Conservation (phyloP, 2,113 vertebrate species). For the Podiceps cristatus region DNA sequence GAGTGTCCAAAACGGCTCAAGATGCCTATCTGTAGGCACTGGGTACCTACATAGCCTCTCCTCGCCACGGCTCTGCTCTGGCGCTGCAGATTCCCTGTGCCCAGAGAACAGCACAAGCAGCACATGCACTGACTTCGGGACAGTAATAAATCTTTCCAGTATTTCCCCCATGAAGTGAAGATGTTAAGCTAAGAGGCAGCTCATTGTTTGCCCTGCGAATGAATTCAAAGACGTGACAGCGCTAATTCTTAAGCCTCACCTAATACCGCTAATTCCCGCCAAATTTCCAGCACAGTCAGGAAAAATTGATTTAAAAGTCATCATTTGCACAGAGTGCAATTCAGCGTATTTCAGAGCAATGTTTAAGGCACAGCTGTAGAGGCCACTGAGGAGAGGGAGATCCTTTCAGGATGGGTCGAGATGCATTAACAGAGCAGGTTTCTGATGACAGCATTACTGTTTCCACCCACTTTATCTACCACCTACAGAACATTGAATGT, state of each 20-base stretch:
- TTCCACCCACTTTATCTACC: neutral
- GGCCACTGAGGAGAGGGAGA: neutral
- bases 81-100: neutral
- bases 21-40: neutral
- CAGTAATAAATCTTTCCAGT: neutral
- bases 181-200: slow-evolving; percentile 5
- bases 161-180: neutral
- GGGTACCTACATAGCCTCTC: neutral
- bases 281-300: slow-evolving; percentile 18
- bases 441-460: neutral
- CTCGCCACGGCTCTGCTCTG: neutral
- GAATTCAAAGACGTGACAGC: neutral
- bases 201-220: neutral
- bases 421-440: neutral
- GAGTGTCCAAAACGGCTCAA: neutral
- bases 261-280: slow-evolving; percentile 1
- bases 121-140: neutral
- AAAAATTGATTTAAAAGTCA: slow-evolving; percentile 1
- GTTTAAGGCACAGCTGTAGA: neutral
- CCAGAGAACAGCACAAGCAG: neutral
- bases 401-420: neutral
- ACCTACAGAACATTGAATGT: neutral
- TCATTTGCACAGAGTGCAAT: neutral
- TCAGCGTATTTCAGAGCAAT: neutral
- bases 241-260: slow-evolving; percentile 33